Evolutionary conservation across 1,140 invertebrate species (phyloP), one percentile per base, ranked within the genome.

Genomic region (Linepithema humile): DNA sequence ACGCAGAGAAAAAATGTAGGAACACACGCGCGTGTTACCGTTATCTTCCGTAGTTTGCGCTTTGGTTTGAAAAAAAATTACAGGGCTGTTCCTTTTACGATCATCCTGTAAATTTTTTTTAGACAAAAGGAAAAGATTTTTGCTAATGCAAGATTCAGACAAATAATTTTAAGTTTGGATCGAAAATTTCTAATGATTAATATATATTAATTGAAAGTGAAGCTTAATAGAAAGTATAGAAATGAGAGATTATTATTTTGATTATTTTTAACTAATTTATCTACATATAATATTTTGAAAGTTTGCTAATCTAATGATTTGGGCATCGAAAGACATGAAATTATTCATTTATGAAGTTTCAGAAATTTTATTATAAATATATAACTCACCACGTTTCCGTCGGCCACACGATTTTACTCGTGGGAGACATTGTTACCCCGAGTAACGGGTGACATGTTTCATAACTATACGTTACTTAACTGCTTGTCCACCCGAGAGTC

Each of bases 401-500:
- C 15, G 20, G 45, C 35, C 23, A 9, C 74, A 78, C 23, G 48
- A 78, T 67, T 38, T 45, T 35, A 5, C 45, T 78, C 23, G 50
- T 59, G 35, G 62, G 35, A 84, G 35, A 84, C 48, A 75, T 69
- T 85, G 85, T 75, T 72, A 50, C 26, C 55, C n/a, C 23, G 59
- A 64, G 23, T 67, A 77, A 78, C 80, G 48, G 86, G 45, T 64
- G 78, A 65, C 72, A 60, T 55, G 67, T 84, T 84, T 72, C 82
- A 32, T 83, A 84, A 87, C 82, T 45, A 50, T 45, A 86, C 32
- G 80, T 73, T 86, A 64, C 45, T 59, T 65, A 88, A 88, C 82
- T 40, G 85, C 82, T 70, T 87, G 85, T 84, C 87, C 82, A 87
- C 53, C 74, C 60, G 80, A 53, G 55, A 53, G 50, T 1, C 69